Evolutionary conservation across 2,113 vertebrate genomes (phyloP).

Genomic region (Notiomystis cincta): DNA sequence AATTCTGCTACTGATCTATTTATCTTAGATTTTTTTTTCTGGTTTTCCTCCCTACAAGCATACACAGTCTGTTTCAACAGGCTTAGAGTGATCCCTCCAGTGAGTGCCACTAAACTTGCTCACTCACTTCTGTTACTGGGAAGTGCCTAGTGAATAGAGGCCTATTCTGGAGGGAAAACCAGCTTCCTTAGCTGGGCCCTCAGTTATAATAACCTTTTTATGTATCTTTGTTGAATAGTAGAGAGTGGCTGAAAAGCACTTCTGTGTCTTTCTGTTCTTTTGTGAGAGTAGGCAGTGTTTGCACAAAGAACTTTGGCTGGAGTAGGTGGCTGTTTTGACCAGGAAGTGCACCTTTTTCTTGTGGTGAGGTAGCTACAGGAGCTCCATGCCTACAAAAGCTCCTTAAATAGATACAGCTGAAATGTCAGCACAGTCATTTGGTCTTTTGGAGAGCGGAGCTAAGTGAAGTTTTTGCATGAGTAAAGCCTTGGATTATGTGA

Average conservation of each 20-base stretch:
- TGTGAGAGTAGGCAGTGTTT: background rate
- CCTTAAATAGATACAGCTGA: background rate
- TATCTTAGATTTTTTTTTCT: background rate
- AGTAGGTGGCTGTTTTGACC: background rate
- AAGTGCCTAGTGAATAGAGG: background rate
- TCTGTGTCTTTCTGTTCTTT: background rate
- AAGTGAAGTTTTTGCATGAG: background rate
- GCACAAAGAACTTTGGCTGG: background rate
- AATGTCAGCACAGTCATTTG: background rate
- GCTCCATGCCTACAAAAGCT: background rate
- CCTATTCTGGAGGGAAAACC: background rate
- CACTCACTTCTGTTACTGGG: background rate
- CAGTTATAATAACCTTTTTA: background rate
- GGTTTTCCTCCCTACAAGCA: background rate
- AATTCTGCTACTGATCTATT: background rate
- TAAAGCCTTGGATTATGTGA: background rate
- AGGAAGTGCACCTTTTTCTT: background rate
- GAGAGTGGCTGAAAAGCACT: background rate
- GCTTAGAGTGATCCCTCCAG: background rate
- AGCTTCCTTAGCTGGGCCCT: background rate
- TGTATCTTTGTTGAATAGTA: background rate
- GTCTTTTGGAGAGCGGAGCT: background rate
- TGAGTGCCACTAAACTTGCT: background rate
- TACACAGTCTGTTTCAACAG: background rate
- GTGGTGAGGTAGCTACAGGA: background rate